These are phyloP conservation scores for Ornithorhynchus anatinus DNA, from an alignment of 2,113 vertebrate species.

Conservation along the genomic window DNA sequence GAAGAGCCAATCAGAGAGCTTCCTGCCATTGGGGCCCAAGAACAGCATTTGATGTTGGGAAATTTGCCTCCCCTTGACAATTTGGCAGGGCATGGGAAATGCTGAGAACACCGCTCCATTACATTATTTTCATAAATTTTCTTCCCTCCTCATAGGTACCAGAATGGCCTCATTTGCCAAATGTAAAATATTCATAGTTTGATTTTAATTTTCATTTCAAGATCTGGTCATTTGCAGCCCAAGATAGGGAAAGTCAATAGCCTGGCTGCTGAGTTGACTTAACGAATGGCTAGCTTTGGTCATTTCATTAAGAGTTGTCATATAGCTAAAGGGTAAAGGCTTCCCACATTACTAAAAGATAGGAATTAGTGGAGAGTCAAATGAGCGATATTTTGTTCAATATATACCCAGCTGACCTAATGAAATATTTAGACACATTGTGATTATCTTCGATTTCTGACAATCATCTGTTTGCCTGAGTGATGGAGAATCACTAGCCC, in stretches of 20 bases:
- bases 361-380: conserved; percentile 48
- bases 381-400: conserved; percentile 35
- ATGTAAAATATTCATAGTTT: background rate
- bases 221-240: conserved; percentile 30
- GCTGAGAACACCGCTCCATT: conserved; percentile 13
- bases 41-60: conserved; percentile 34
- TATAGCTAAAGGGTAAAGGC: conserved; percentile 30
- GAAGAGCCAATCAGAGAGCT: conserved; percentile 56
- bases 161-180: conserved; percentile 54
- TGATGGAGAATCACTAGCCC: background rate
- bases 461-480: conserved; percentile 7
- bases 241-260: conserved; percentile 25
- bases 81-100: background rate
- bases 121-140: conserved; percentile 27
- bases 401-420: conserved; percentile 35
- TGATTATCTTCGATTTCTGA: conserved; percentile 36
- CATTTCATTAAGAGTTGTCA: conserved; percentile 49
- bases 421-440: conserved; percentile 41
- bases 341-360: conserved; percentile 44
- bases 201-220: conserved; percentile 33
- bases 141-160: conserved; percentile 32
- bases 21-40: conserved; percentile 15
- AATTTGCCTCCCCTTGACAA: conserved; percentile 27
- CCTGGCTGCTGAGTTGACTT: conserved; percentile 47
- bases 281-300: conserved; percentile 47